Conservation (phyloP, 2,888 invertebrate species). For the Pollenia labialis region DNA sequence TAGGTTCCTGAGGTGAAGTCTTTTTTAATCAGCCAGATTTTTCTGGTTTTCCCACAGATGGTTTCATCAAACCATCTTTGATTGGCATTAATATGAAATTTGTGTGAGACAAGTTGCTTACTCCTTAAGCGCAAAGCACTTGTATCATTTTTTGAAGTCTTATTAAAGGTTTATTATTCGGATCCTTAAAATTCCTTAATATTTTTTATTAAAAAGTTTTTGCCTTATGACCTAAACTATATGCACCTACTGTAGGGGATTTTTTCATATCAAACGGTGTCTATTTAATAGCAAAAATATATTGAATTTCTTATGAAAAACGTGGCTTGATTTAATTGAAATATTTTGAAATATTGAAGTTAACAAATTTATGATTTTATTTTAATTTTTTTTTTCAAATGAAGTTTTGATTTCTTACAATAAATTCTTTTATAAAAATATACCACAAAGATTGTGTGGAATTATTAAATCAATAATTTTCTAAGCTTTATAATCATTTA, state of each 20-base stretch:
- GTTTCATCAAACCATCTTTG: no score
- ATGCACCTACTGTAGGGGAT: neutral
- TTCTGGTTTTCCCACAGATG: no score
- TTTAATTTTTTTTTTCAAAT: neutral
- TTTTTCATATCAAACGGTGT: neutral
- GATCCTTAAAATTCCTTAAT: neutral
- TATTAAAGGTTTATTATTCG: no score
- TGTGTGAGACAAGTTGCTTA: no score
- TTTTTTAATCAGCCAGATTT: no score
- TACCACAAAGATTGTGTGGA: neutral
- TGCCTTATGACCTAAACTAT: neutral
- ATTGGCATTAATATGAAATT: no score
- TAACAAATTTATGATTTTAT: slow-evolving; percentile 52
- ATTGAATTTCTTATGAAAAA: slow-evolving; percentile 58
- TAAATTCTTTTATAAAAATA: neutral
- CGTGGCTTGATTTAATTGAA: slow-evolving; percentile 70
- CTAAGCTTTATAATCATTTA: no score
- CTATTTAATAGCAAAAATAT: slow-evolving; percentile 40
- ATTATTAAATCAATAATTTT: neutral
- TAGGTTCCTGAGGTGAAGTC: no score
- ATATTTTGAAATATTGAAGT: slow-evolving; percentile 53
- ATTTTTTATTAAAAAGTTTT: neutral
- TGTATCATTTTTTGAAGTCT: no score
- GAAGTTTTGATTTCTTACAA: neutral
- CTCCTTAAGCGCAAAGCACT: no score